These are phyloP conservation scores for Trogon melanurus DNA, from an alignment of 2,113 vertebrate genomes.

Conservation along the genomic window DNA sequence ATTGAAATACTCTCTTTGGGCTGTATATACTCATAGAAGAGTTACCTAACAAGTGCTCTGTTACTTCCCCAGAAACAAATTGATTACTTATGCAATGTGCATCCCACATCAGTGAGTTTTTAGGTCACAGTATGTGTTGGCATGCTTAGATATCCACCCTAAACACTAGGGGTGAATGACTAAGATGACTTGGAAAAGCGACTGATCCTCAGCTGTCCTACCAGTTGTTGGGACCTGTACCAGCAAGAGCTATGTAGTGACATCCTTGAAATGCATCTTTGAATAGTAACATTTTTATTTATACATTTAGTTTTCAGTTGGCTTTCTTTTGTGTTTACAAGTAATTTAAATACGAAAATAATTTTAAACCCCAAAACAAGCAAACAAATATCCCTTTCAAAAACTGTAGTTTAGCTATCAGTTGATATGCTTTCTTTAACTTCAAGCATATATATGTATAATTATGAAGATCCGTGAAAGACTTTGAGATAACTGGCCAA, in stretches of 20 bases:
- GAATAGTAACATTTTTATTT: neutral
- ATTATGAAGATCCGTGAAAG: neutral
- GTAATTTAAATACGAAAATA: neutral
- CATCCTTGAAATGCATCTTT: neutral
- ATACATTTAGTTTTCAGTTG: neutral
- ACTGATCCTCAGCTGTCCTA: neutral
- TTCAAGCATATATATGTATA: neutral
- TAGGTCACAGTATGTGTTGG: neutral
- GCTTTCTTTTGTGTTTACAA: neutral
- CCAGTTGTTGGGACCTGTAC: neutral
- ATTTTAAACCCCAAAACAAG: neutral
- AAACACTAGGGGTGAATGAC: too few relatives aligned
- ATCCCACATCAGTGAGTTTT: neutral
- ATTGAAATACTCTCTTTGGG: neutral
- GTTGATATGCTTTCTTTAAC: neutral
- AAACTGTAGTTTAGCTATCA: neutral
- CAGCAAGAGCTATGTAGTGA: neutral
- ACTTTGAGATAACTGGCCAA: neutral
- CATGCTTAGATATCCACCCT: neutral
- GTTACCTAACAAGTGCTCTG: neutral
- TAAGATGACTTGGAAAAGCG: neutral
- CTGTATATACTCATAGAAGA: neutral
- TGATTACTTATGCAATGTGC: fast-evolving
- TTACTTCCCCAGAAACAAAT: neutral
- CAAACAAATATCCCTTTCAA: neutral